phyloP scores from a whole-genome alignment of 2,888 invertebrate genomes.

The Lysandra coridon region DNA sequence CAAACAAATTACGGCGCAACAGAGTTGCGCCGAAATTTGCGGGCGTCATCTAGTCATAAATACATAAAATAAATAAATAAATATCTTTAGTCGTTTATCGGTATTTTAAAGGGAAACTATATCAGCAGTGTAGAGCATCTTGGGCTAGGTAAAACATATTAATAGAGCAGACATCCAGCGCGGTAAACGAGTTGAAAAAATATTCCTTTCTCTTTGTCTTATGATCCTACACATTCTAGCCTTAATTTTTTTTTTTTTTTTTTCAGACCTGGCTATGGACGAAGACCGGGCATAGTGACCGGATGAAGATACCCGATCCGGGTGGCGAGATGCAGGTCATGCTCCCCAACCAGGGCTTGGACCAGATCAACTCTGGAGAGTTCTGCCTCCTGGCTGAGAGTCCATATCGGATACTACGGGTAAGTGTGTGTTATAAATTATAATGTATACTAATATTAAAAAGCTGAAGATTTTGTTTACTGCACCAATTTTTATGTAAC shows the following conservation, averaged over 20 bases:
- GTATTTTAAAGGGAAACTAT: too few relatives aligned
- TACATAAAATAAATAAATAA: too few relatives aligned
- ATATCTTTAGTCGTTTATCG: too few relatives aligned
- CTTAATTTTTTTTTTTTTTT: slow-evolving; percentile 20
- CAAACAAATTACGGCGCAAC: too few relatives aligned
- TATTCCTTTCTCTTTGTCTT: not conserved
- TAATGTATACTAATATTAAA: not conserved
- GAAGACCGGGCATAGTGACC: slow-evolving; percentile 53
- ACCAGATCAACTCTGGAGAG: slow-evolving; percentile 65
- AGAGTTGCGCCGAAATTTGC: too few relatives aligned
- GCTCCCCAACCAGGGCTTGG: slow-evolving; percentile 65
- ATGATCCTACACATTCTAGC: not conserved
- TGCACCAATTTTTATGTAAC: not conserved
- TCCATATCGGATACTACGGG: slow-evolving; percentile 86
- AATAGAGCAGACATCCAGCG: not conserved
- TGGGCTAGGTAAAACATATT: too few relatives aligned
- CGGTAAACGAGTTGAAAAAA: too few relatives aligned
- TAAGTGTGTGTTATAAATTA: slow-evolving; percentile 68
- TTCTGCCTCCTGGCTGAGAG: slow-evolving; percentile 88
- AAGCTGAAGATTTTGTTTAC: too few relatives aligned
- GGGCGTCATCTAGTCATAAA: too few relatives aligned
- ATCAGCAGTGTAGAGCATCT: too few relatives aligned
- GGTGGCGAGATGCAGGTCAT: slow-evolving; percentile 80
- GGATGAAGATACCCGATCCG: slow-evolving; percentile 54
- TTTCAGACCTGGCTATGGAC: slow-evolving; percentile 72